Conservation (phyloP, 2,113 vertebrate species). For the Prinia subflava region DNA sequence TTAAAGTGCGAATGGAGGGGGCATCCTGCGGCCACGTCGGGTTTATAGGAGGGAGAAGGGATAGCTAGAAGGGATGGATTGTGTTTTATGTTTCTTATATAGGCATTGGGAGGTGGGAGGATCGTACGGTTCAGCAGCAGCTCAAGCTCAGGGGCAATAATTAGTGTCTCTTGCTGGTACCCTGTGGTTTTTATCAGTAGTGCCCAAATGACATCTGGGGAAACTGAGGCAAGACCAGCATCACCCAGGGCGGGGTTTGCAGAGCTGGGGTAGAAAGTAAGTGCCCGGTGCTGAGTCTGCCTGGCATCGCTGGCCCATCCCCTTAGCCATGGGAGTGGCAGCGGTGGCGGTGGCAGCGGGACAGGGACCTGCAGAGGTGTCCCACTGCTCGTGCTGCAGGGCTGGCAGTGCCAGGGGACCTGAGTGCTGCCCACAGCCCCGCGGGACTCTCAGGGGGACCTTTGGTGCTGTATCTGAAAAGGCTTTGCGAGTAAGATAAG, state of each 20-base stretch:
- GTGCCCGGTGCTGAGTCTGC: not conserved
- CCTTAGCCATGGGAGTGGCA: fast-evolving
- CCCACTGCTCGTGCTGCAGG: fast-evolving
- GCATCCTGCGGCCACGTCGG: not conserved
- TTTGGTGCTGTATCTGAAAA: not conserved
- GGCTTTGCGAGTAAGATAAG: not conserved
- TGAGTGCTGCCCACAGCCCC: fast-evolving
- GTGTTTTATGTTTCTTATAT: not conserved
- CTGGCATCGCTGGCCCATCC: not conserved
- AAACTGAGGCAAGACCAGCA: not conserved
- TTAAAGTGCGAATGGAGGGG: fast-evolving
- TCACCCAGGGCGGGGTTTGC: not conserved
- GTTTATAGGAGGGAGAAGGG: not conserved
- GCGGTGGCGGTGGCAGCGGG: not conserved
- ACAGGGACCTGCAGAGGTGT: not conserved
- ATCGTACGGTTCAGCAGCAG: not conserved
- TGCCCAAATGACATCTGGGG: not conserved
- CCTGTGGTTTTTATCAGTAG: not conserved
- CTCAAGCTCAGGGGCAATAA: not conserved
- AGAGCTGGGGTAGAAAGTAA: not conserved
- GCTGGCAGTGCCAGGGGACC: not conserved
- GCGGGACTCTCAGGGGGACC: fast-evolving
- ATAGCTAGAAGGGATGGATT: not conserved
- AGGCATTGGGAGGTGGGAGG: not conserved
- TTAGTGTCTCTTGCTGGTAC: not conserved